These are phyloP conservation scores for Spicauda simplicius DNA, from an alignment of 2,888 invertebrate genomes.

Conservation along the genomic window DNA sequence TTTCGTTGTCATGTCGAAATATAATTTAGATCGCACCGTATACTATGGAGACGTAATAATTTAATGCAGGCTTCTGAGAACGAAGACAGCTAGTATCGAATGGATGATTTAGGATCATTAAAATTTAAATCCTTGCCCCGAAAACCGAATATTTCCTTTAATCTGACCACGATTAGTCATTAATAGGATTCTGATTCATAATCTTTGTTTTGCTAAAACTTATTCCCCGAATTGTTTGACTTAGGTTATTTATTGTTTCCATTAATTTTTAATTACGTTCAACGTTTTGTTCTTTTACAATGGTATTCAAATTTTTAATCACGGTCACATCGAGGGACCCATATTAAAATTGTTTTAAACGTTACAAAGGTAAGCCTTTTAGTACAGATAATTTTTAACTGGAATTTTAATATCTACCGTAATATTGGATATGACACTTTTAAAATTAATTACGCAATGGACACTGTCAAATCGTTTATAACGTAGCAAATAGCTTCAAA, in stretches of 20 bases:
- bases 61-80: conserved; percentile 67
- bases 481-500: no score
- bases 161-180: conserved; percentile 66
- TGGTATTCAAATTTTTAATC: conserved; percentile 31
- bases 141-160: conserved; percentile 54
- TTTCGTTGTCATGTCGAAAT: conserved; percentile 66
- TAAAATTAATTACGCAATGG: neutral
- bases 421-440: neutral
- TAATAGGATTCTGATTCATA: conserved; percentile 69
- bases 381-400: conserved; percentile 1
- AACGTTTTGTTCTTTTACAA: conserved; percentile 14
- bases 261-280: conserved; percentile 34
- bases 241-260: conserved; percentile 28
- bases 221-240: conserved; percentile 26
- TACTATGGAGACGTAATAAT: conserved; percentile 69
- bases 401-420: conserved; percentile 2
- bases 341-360: conserved; percentile 33
- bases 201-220: conserved; percentile 53
- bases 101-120: conserved; percentile 70
- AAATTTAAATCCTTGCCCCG: conserved; percentile 54
- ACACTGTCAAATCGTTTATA: neutral
- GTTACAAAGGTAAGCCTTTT: conserved; percentile 16
- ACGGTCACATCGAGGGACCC: conserved; percentile 6
- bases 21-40: conserved; percentile 69
- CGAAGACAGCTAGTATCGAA: conserved; percentile 51